Base-by-base conservation (phyloP, 1,140 invertebrate species). In the Drosophila burlai region DNA sequence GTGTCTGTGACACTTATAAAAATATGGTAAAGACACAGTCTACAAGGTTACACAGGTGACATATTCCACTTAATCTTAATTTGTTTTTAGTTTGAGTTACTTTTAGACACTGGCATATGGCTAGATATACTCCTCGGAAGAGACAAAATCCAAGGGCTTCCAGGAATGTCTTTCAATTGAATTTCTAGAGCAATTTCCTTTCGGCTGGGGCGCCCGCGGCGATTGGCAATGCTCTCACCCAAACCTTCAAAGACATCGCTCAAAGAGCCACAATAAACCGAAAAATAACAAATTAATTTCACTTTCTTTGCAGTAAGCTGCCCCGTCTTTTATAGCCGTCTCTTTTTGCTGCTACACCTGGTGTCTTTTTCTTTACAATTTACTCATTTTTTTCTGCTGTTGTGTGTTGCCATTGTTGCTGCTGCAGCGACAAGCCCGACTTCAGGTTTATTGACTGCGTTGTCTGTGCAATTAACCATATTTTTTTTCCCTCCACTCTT, bases 391-490 rank as follows among this genome's bases (percentile, higher is more conserved):
- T 43, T 9, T 8, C 7, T 13, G 11, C 2, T 45, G n/a, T 18
- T 45, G 43, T 45, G 43, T 45, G 43, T 11, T 76, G 72, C 77
- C 67, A 84, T 80, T 84, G 82, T 79, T 78, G 80, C 63, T 26
- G 26, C 47, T 38, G 47, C 59, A 72, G 43, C 75, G 60, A 69
- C 74, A 71, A 64, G 65, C 68, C 68, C 68, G 45, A 77, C 64
- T 64, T 61, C 71, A 87, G 80, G 83, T 86, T 86, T 86, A 86
- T 86, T 86, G 83, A 87, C 83, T 86, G 83, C 76, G 75, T 49
- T 67, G 72, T 76, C 81, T 67, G 42, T 85, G 82, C 74, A 85
- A 84, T 84, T 85, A 84, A 38, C 58, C 65, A 57, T 68, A 52
- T 11, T 60, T 36, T 69, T 74, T 40, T 64, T 26, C 13, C 7